Percentiles rank a stretch among this genome's conserved stretches.
These are phyloP conservation scores for Macropodus opercularis DNA, from an alignment of 2,797 vertebrate genomes.

Conservation along the genomic window DNA sequence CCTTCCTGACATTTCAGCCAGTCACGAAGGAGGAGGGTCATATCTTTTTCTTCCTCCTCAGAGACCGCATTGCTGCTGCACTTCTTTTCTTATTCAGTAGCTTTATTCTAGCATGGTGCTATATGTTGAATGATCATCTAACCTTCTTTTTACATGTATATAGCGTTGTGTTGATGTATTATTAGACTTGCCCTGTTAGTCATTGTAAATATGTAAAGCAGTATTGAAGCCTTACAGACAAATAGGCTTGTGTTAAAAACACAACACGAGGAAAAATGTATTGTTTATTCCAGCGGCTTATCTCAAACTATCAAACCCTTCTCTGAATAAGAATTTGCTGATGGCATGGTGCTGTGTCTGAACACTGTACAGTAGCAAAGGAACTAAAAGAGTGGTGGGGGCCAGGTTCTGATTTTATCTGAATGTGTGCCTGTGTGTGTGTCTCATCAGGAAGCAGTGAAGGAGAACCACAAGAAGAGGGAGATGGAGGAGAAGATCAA, in stretches of 20 bases:
- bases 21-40: conserved; percentile 56
- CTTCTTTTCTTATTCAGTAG: conserved; percentile 13
- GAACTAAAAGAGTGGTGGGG: conserved; percentile 54
- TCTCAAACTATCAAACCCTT: conserved; percentile 62
- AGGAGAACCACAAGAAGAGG: conserved; percentile 96
- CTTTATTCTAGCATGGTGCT: not conserved
- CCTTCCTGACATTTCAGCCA: conserved; percentile 76
- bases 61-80: conserved; percentile 25
- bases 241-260: conserved; percentile 41
- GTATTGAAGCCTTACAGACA: conserved; percentile 22
- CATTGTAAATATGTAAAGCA: conserved; percentile 39
- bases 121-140: conserved; percentile 11
- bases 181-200: conserved; percentile 34
- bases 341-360: conserved; percentile 47
- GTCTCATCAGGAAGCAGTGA: conserved; percentile 90
- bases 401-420: conserved; percentile 63
- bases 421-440: conserved; percentile 32
- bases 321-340: conserved; percentile 63
- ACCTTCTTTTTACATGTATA: conserved; percentile 12
- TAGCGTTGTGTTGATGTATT: conserved; percentile 31
- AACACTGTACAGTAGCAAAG: conserved; percentile 50
- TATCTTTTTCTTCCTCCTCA: conserved; percentile 42
- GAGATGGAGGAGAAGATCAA: conserved; percentile 97
- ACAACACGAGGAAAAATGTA: conserved; percentile 24
- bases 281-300: conserved; percentile 67